Conservation (phyloP, 2,113 vertebrate genomes). For the Phalacrocorax carbo region DNA sequence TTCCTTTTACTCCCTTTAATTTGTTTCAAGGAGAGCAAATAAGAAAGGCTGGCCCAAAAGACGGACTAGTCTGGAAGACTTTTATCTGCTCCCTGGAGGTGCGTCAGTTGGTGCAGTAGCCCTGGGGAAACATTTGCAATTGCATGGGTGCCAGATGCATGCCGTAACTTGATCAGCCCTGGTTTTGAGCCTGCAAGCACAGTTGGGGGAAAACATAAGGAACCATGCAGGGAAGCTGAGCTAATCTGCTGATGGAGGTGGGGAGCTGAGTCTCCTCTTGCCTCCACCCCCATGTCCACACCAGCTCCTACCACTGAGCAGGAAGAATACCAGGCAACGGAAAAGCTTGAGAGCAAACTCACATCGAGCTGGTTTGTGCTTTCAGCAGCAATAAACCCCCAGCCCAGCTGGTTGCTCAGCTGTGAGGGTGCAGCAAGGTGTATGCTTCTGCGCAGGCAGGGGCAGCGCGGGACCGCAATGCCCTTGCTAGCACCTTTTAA, state of each 20-base stretch:
- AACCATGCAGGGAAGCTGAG: not conserved
- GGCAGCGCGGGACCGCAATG: not conserved
- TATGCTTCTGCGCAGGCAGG: rapidly evolving
- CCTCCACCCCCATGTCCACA: not conserved
- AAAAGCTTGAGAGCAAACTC: not conserved
- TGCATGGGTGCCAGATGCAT: not conserved
- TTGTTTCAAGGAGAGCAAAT: not conserved
- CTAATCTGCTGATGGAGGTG: not conserved
- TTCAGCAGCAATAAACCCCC: not conserved
- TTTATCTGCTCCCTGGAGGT: constrained; percentile 4
- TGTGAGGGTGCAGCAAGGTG: not conserved
- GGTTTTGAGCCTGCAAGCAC: not conserved
- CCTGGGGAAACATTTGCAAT: not conserved
- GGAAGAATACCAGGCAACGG: not conserved
- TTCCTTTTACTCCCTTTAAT: not conserved
- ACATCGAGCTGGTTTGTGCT: not conserved
- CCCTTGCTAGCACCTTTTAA: not conserved
- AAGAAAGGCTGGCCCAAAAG: not conserved
- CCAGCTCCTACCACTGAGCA: not conserved
- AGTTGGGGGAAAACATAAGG: not conserved
- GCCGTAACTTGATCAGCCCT: not conserved
- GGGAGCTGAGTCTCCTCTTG: not conserved
- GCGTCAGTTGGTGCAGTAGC: not conserved
- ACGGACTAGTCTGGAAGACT: not conserved
- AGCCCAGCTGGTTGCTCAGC: not conserved